Conservation (phyloP, 2,888 invertebrate genomes). For the Tyria jacobaeae region DNA sequence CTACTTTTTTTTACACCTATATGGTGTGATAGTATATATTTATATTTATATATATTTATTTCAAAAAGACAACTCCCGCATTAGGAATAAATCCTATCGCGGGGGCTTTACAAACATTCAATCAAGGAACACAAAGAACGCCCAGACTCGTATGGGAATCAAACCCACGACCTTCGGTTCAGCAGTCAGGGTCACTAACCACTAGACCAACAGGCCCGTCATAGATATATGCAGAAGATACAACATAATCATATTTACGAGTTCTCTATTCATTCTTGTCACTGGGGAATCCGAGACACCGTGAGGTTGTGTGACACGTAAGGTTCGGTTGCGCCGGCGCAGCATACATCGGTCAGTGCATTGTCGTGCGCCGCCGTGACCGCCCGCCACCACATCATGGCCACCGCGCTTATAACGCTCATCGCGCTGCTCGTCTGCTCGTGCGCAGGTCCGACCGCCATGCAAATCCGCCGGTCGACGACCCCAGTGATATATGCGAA, state of each 20-base stretch:
- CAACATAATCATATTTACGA: background rate
- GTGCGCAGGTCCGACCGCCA: conserved; percentile 61
- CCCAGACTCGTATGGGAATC: too few species aligned
- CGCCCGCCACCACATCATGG: conserved; percentile 49
- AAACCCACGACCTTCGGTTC: too few species aligned
- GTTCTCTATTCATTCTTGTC: conserved; percentile 6
- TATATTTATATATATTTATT: too few species aligned
- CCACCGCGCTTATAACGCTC: conserved; percentile 54
- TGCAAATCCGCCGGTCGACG: conserved; percentile 75
- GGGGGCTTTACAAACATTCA: too few species aligned
- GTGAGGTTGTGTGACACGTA: conserved; percentile 20
- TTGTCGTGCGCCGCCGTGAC: conserved; percentile 48
- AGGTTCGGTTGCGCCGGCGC: conserved; percentile 16
- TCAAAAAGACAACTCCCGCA: too few species aligned
- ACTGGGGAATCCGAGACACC: background rate
- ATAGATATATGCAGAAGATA: too few species aligned
- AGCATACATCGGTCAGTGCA: conserved; percentile 48
- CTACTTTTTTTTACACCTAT: too few species aligned
- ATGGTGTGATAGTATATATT: too few species aligned
- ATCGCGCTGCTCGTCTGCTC: conserved; percentile 54
- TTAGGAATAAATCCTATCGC: too few species aligned
- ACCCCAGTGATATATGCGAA: conserved; percentile 76
- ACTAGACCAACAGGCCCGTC: too few species aligned
- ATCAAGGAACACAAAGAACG: too few species aligned
- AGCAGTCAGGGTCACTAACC: too few species aligned